Base-by-base conservation (phyloP, 1,140 invertebrate species). In the Carcinoscorpius rotundicauda region DNA sequence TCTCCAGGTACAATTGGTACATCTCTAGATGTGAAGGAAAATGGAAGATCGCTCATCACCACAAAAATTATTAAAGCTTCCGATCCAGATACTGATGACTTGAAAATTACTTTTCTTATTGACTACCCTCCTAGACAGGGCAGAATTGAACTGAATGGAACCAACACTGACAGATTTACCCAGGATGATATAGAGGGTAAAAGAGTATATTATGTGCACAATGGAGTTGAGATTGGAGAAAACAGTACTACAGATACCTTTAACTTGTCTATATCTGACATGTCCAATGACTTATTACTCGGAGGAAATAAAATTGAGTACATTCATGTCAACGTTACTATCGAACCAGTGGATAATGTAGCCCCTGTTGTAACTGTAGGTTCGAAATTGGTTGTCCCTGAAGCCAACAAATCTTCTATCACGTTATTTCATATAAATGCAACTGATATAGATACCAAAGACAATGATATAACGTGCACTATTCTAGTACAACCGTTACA, bases 381-480 rank as follows among this genome's bases (percentile, higher is more conserved):
- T 49, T 61, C 64, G 51, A 11, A 60, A 3, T 72, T 78, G 64
- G 67, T 68, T 6, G 78, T 79, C 48, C 29, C 65, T 48, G 79
- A 80, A 73, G 76, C 75, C 52, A 68, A 73, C 10, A 76, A 74
- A 60, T 71, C 68, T 50, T 51, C 72, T 8, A 70, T 80, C 55
- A 68, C 75, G 10, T 64, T 71, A 0, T 59, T 64, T n/a, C 68
- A 78, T 69, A 63, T 80, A 11, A 72, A 73, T 63, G 73, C 73
- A 5, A 69, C 72, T n/a, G 79, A 79, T 70, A 62, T 70, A 3
- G 78, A 80, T 69, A 73, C 76, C 4, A 64, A 71, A 4, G 70
- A 74, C n/a, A 72, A 72, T 29, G 72, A 75, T 60, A 71, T 80
- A 10, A 68, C 73, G n/a, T 78, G 78, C 63, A 73, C 75, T 52